Percentiles rank a stretch among this genome's conserved stretches.
These are phyloP conservation scores for Lytechinus variegatus DNA, from an alignment of 35 echinoderm and acorn worm genomes.

Conservation along the genomic window DNA sequence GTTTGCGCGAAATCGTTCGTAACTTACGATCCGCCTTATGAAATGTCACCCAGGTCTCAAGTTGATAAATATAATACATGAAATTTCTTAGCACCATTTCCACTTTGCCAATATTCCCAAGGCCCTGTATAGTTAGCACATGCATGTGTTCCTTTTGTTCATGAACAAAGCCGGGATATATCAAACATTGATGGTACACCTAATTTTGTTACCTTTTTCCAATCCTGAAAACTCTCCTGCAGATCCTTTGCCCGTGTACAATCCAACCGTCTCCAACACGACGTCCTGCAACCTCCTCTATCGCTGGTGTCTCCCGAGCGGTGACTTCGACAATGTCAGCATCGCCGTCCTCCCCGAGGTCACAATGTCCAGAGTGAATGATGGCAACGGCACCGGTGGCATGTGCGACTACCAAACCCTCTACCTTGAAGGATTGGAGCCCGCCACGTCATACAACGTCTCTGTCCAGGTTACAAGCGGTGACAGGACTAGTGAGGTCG, in stretches of 20 bases:
- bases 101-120: no score
- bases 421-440: not conserved
- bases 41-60: no score
- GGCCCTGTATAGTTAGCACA: no score
- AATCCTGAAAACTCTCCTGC: not conserved
- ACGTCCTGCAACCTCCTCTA: constrained; percentile 9
- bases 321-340: constrained; percentile 29
- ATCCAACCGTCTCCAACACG: not conserved
- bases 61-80: no score
- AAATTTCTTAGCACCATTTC: no score
- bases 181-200: no score
- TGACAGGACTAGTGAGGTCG: not conserved
- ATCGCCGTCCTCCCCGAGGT: not conserved
- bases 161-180: no score
- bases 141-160: no score
- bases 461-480: not conserved
- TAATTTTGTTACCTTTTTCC: not conserved
- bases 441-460: not conserved
- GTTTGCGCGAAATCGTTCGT: no score
- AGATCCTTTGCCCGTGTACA: not conserved
- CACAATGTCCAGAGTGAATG: not conserved
- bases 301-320: not conserved
- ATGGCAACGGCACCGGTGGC: not conserved
- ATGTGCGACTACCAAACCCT: not conserved
- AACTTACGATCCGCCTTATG: no score